Conservation (phyloP, 2,888 invertebrate genomes). For the Clistopyga incitator region DNA sequence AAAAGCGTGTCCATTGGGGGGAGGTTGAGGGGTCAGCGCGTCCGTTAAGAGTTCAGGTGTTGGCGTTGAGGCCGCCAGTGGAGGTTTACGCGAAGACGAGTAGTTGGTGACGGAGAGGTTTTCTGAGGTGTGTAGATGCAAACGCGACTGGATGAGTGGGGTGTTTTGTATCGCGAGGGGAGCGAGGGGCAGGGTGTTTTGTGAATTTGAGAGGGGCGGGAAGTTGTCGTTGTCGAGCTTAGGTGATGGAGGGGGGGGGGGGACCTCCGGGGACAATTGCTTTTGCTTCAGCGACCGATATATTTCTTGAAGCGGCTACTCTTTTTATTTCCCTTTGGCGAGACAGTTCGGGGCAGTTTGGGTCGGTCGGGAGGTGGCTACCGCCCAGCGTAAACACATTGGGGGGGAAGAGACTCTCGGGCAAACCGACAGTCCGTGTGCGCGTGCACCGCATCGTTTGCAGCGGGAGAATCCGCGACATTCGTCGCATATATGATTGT, state of each 20-base stretch:
- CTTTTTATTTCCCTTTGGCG: background rate
- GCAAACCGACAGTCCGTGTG: background rate
- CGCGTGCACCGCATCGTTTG: background rate
- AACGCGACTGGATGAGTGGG: too few relatives aligned
- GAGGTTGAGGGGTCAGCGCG: background rate
- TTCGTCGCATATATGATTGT: background rate
- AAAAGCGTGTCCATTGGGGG: slow-evolving; percentile 10
- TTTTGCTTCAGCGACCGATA: slow-evolving; percentile 4
- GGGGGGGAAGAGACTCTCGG: background rate
- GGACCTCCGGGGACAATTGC: background rate
- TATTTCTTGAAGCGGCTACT: background rate
- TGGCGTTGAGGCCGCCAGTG: too few relatives aligned
- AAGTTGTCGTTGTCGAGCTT: background rate
- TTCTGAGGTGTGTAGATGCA: too few relatives aligned
- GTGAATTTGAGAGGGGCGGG: background rate
- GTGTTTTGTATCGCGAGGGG: background rate
- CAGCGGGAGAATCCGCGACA: slow-evolving; percentile 12
- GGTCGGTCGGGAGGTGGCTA: background rate
- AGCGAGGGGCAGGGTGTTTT: background rate
- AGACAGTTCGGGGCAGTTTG: background rate
- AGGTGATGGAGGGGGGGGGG: background rate
- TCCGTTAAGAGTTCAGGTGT: background rate
- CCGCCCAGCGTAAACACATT: slow-evolving; percentile 5
- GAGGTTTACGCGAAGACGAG: background rate
- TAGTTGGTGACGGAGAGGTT: background rate